Evolutionary conservation across 1,140 invertebrate genomes (phyloP).

Genomic region (Nephotettix cincticeps): DNA sequence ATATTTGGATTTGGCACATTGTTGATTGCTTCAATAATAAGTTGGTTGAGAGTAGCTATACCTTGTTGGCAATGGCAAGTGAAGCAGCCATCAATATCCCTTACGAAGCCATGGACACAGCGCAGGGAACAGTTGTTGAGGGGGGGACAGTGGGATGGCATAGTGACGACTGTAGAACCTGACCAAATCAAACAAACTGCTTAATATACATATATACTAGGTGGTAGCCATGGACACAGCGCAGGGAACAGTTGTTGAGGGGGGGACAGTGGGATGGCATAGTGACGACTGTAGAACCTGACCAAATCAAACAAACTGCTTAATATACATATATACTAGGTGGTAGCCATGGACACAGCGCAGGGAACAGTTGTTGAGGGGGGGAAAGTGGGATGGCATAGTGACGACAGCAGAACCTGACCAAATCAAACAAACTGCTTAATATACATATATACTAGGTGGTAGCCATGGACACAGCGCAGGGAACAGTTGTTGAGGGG

Average conservation of each 20-base stretch:
- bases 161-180: conserved; percentile 29
- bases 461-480: conserved; percentile 37
- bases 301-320: too few relatives aligned
- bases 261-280: conserved; percentile 35
- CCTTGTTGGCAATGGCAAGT: conserved; percentile 40
- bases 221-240: conserved; percentile 37
- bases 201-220: too few relatives aligned
- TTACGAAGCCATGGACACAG: conserved; percentile 37
- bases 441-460: too few relatives aligned
- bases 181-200: too few relatives aligned
- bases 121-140: conserved; percentile 38
- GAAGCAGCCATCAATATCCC: conserved; percentile 36
- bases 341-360: conserved; percentile 37
- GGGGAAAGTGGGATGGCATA: conserved; percentile 34
- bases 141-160: conserved; percentile 35
- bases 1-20: too few relatives aligned
- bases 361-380: conserved; percentile 38
- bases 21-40: too few relatives aligned
- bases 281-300: conserved; percentile 30
- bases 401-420: conserved; percentile 31
- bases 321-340: too few relatives aligned
- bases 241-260: conserved; percentile 38
- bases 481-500: conserved; percentile 37
- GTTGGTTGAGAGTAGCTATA: too few relatives aligned
- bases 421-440: too few relatives aligned